Evolutionary conservation across 2,888 invertebrate species (phyloP).

Genomic region (Copidosoma aretas): DNA sequence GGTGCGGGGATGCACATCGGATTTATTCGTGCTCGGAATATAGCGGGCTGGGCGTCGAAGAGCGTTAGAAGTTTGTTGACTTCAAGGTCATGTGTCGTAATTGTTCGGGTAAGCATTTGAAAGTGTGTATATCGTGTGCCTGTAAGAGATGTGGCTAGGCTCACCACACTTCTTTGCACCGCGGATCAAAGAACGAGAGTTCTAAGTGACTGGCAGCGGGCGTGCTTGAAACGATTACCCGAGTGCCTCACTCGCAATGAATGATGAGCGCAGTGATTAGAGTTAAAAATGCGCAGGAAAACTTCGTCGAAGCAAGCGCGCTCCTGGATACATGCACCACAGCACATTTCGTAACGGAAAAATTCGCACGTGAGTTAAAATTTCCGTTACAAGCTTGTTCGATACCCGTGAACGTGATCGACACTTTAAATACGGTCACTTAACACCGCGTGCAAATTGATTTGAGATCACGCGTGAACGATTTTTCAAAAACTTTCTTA

Average conservation of each 20-base stretch:
- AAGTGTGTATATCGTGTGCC: neutral
- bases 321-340: neutral
- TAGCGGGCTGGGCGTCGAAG: no score
- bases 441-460: no score
- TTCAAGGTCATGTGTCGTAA: neutral
- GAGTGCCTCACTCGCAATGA: neutral
- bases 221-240: neutral
- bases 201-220: neutral
- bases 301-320: neutral
- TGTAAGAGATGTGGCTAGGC: neutral
- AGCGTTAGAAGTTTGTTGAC: no score
- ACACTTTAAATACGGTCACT: neutral
- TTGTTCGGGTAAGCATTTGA: neutral
- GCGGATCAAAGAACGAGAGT: neutral
- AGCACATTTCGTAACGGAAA: neutral
- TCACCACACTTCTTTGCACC: neutral
- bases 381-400: neutral
- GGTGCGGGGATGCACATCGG: no score
- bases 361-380: neutral
- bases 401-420: neutral
- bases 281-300: no score
- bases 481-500: conserved; percentile 3
- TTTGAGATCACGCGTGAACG: no score
- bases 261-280: neutral
- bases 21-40: no score